These are phyloP conservation scores for Ischnus inquisitorius DNA, from an alignment of 2,888 invertebrate genomes.

Conservation along the genomic window DNA sequence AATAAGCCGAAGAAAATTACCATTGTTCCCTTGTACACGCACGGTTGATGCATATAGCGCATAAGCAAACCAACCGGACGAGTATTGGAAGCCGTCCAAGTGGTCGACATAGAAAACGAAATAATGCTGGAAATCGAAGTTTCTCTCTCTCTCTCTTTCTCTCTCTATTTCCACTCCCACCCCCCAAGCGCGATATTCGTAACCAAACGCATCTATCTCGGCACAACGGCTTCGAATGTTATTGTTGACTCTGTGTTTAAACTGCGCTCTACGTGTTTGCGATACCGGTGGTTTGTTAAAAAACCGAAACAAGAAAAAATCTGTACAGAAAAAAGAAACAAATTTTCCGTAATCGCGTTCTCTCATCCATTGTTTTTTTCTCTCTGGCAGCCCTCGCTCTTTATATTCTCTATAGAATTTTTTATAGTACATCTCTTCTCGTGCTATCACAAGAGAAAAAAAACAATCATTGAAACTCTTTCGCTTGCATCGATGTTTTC, in stretches of 20 bases:
- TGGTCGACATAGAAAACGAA: conserved; percentile 61
- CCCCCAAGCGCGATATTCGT: background rate
- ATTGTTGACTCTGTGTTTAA: conserved; percentile 4
- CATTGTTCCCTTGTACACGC: conserved; percentile 13
- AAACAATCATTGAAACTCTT: conserved; percentile 10
- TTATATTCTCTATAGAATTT: conserved; percentile 15
- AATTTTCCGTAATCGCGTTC: conserved; percentile 5
- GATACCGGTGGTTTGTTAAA: conserved; percentile 16
- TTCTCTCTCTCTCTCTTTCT: conserved; percentile 2
- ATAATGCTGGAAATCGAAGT: conserved; percentile 61
- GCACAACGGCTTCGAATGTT: conserved; percentile 17
- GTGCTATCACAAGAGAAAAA: conserved; percentile 19
- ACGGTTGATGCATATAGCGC: conserved; percentile 31
- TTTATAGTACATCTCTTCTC: conserved; percentile 1
- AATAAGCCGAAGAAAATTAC: conserved; percentile 21
- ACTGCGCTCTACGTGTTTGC: conserved; percentile 24
- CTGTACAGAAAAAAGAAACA: conserved; percentile 8
- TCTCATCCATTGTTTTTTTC: conserved; percentile 23
- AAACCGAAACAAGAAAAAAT: conserved; percentile 16
- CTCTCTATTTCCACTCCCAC: background rate
- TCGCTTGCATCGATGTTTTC: conserved; percentile 58
- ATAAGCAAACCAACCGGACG: conserved; percentile 58
- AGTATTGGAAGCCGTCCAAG: conserved; percentile 66
- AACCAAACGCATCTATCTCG: background rate
- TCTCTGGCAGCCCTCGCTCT: conserved; percentile 26